Evolutionary conservation across 2,797 vertebrate species (phyloP).

Genomic region (Oreonectes daqikongensis): DNA sequence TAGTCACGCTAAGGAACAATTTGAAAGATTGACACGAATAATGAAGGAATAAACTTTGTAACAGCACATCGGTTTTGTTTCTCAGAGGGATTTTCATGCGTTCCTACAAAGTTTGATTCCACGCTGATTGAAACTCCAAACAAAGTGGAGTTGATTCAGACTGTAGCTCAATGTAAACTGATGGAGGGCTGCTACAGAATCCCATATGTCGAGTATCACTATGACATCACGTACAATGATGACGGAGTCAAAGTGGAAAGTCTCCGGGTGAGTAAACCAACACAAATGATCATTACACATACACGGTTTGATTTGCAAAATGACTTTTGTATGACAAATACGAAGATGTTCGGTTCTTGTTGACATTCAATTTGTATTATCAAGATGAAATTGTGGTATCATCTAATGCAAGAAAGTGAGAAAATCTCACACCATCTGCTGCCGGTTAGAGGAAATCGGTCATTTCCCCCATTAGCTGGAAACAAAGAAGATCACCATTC

Average conservation of each 20-base stretch:
- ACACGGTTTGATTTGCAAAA: too few species aligned
- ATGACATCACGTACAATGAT: constrained; percentile 67
- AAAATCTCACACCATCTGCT: constrained; percentile 56
- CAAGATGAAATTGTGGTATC: too few species aligned
- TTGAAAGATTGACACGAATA: too few species aligned
- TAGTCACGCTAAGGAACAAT: too few species aligned
- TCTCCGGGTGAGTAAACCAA: constrained; percentile 69
- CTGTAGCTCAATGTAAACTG: constrained; percentile 69
- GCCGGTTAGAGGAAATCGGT: constrained; percentile 64
- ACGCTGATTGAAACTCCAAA: constrained; percentile 75
- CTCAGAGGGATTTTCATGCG: constrained; percentile 76
- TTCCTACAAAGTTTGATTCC: constrained; percentile 77
- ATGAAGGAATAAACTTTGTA: too few species aligned
- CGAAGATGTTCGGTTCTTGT: background rate
- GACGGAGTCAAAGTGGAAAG: constrained; percentile 71
- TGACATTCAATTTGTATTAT: too few species aligned
- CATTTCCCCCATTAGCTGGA: constrained; percentile 66
- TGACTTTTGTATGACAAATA: background rate
- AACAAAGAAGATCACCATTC: constrained; percentile 60
- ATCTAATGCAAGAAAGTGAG: background rate
- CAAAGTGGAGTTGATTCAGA: constrained; percentile 74
- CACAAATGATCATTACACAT: background rate
- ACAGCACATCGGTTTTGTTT: constrained; percentile 5
- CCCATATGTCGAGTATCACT: constrained; percentile 76
- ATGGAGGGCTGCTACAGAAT: constrained; percentile 75